Evolutionary conservation across 2,113 vertebrate genomes (phyloP), one percentile per base, ranked within the genome.

Genomic region (Mirza zaza): DNA sequence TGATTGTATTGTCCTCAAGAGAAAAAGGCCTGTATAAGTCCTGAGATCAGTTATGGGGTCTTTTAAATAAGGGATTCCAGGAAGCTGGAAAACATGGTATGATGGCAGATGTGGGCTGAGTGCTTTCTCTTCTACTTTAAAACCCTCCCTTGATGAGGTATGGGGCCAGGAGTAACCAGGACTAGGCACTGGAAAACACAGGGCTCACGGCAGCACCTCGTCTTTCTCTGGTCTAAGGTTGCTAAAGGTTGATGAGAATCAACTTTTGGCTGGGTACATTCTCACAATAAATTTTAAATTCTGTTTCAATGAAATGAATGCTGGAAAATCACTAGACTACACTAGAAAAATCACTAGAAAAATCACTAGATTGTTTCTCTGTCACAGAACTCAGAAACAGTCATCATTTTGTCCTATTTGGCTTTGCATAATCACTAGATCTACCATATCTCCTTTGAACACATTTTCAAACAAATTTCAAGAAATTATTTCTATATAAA

Each of bases 121-220:
- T 21, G 18, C 14, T 15, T 29, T 18, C 55, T n/a, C 10, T 45
- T 27, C 11, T 21, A 76, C n/a, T 65, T 12, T 50, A 63, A 77
- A 29, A 3, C 4, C 39, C 21, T 89, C 5, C 7, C 14, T 4
- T 0, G 3, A 20, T 7, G 14, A 48, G 34, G 21, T 36, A 9
- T 11, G 9, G 45, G 52, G 29, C 11, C 52, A 61, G 8, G 9
- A 10, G 4, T 34, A 52, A 7, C 25, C 14, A 45, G 57, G 25
- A 18, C 25, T 5, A 36, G 57, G 2, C 42, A 12, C 25, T 50
- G 63, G 25, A 76, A 76, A 88, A 48, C 39, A 48, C 4, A 63
- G 42, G 11, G 10, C 20, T 23, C 1, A 4, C 20, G 5, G 48
- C 6, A 32, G 50, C 10, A 29, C 34, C 32, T 36, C 25, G 10